Conservation (phyloP, 1,140 invertebrate species). For the Drosophila tsacasi region DNA sequence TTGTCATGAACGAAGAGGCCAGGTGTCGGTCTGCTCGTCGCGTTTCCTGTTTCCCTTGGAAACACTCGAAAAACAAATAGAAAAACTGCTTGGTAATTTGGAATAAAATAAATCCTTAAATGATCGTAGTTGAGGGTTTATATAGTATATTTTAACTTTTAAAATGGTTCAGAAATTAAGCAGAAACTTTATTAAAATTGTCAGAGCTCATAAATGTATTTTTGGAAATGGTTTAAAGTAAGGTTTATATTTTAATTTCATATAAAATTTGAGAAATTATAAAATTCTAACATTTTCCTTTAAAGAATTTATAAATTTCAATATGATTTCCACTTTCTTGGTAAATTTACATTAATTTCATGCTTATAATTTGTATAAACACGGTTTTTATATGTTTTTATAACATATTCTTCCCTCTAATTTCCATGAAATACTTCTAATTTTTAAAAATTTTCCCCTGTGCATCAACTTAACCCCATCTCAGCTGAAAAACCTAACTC, state of each 20-base stretch:
- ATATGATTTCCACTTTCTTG: no score
- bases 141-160: no score
- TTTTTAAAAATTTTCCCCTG: neutral
- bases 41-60: constrained; percentile 36
- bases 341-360: no score
- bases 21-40: constrained; percentile 48
- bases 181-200: no score
- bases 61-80: constrained; percentile 5
- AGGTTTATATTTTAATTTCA: neutral
- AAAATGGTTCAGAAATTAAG: neutral
- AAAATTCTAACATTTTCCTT: neutral
- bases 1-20: constrained; percentile 59
- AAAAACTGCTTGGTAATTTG: neutral
- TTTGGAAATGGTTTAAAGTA: neutral
- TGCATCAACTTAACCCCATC: constrained; percentile 33
- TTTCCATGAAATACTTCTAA: neutral
- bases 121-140: neutral
- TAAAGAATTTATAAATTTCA: no score
- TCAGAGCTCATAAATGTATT: neutral
- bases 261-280: no score
- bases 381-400: no score
- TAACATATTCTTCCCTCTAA: neutral
- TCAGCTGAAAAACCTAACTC: constrained; percentile 13
- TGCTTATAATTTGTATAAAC: no score
- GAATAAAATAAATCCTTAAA: neutral